phyloP scores from a whole-genome alignment of 2,888 invertebrate species.

The Eucera pruinosa region DNA sequence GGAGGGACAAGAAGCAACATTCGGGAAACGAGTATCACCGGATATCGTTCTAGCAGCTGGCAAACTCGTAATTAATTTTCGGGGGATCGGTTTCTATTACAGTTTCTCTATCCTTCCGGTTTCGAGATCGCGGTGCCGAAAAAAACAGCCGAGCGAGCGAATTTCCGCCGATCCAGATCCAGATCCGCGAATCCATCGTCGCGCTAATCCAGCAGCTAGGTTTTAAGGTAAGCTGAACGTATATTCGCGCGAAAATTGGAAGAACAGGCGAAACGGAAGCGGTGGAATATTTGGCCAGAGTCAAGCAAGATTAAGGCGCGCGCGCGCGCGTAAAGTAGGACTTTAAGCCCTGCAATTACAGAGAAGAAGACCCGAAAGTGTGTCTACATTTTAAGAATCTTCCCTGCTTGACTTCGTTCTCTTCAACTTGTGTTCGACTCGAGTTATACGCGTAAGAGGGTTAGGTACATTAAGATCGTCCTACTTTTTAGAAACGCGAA shows the following conservation, averaged over 20 bases:
- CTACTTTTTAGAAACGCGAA: neutral
- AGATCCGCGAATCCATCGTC: neutral
- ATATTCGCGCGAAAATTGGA: neutral
- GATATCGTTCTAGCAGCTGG: slow-evolving; percentile 47
- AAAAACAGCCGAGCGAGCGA: neutral
- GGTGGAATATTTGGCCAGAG: neutral
- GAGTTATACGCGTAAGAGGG: slow-evolving; percentile 2
- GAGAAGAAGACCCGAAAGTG: neutral
- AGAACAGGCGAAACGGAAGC: neutral
- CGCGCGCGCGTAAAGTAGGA: neutral
- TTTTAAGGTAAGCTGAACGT: neutral
- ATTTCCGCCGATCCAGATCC: neutral
- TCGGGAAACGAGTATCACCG: slow-evolving; percentile 43
- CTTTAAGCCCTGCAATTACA: slow-evolving; percentile 4
- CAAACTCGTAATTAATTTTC: slow-evolving; percentile 62
- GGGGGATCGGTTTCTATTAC: slow-evolving; percentile 39
- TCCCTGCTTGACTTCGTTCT: neutral
- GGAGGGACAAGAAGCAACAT: slow-evolving; percentile 47
- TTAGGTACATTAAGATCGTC: neutral
- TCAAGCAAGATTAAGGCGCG: slow-evolving; percentile 10
- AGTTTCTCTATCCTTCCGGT: too few species aligned
- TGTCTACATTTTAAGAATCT: neutral
- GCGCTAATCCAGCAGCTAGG: too few species aligned
- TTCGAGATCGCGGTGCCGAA: too few species aligned
- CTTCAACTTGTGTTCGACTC: neutral